Evolutionary conservation across 2,797 vertebrate species (phyloP).

Genomic region (Neopelma chrysocephalum): DNA sequence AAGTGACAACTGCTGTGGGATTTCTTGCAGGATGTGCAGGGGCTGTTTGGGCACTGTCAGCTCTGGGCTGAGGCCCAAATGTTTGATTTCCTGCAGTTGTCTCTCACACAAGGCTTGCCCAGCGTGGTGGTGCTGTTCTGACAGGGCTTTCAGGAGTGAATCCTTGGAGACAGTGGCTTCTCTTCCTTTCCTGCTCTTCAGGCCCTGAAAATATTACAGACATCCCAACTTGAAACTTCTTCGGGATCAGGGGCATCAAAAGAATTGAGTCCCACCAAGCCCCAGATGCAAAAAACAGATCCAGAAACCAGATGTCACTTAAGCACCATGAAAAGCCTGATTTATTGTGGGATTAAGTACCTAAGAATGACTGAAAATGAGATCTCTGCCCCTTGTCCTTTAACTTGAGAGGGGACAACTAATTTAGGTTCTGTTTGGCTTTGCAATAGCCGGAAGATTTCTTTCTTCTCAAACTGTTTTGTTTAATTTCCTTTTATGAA

Average conservation of each 20-base stretch:
- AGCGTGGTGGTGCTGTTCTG: not conserved
- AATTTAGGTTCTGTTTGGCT: not conserved
- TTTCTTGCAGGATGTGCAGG: not conserved
- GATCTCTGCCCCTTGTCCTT: not conserved
- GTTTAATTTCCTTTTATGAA: not conserved
- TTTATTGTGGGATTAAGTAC: not conserved
- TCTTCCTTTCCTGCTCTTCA: not conserved
- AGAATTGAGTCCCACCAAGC: not conserved
- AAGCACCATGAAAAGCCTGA: not conserved
- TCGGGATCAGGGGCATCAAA: not conserved
- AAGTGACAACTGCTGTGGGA: not conserved
- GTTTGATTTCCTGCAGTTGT: conserved; percentile 24
- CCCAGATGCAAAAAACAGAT: not conserved
- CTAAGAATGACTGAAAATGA: not conserved
- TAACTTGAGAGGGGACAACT: not conserved
- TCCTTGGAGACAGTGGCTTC: not conserved
- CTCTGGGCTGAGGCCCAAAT: not conserved
- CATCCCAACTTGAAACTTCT: not conserved
- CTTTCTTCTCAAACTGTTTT: not conserved
- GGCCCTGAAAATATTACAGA: not conserved
- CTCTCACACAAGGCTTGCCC: not conserved
- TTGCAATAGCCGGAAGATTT: not conserved
- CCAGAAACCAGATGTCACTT: not conserved
- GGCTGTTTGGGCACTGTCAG: not conserved
- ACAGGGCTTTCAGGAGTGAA: not conserved